Base-by-base conservation (phyloP, 2,888 invertebrate species). In the Flexamia atlantica region DNA sequence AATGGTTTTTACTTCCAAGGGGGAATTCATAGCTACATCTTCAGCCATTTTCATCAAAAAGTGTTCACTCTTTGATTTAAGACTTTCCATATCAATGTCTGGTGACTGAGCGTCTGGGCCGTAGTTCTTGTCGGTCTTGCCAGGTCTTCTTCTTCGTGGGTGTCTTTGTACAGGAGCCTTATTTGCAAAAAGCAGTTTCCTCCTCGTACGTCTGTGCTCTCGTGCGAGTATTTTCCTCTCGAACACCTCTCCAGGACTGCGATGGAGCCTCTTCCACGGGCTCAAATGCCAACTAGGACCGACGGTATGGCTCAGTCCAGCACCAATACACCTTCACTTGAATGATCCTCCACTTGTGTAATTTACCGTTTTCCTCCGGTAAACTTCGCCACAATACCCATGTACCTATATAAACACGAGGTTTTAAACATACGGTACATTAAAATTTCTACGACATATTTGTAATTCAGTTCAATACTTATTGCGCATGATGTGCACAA, bases 341-440 rank as follows among this genome's bases (percentile, higher is more conserved):
- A 89, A 90, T 1, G 87, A 87, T 10, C 88, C 84, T 81, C 85
- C 87, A 80, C 88, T 5, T 9, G 57, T 30, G 60, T 53, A 83
- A 85, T 90, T 89, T 5, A 88, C 87, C 88, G 82, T 87, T 89
- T 90, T 10, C 89, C 89, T 4, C 89, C 88, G 23, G 88, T 86
- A 84, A 87, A 88, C 87, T 89, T 89, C 7, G 88, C 88, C 7
- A 89, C 87, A 7, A 88, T 85, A 25, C 86, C 86, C 81, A 89
- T 89, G 72, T 87, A 89, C 36, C 36, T 36, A 36, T 36, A 36
- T 7, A 36, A 36, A 36, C 36, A 36, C 5, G 36, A 7, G 36
- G 36, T 36, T 7, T 36, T 36, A 36, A 36, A 36, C 4, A 36
- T 36, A 36, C 36, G 4, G 4, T 36, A 36, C 36, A 7, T 36